These are phyloP conservation scores for Trichonephila inaurata DNA, from an alignment of 1,140 invertebrate genomes.

Conservation along the genomic window DNA sequence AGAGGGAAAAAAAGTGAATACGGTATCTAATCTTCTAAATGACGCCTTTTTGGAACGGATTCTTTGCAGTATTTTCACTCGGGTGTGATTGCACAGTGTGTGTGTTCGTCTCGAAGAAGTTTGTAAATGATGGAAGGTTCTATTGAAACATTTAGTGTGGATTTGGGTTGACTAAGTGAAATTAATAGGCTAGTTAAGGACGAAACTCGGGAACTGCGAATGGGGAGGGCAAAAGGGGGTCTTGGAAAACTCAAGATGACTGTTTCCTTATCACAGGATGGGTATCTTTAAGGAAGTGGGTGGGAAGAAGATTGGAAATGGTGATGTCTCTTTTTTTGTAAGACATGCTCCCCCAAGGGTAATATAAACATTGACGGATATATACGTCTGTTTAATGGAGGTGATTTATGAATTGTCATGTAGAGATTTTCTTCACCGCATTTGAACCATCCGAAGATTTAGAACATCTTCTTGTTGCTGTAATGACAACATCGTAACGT, in stretches of 20 bases:
- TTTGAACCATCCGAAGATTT: background rate
- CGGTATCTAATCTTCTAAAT: slow-evolving; percentile 63
- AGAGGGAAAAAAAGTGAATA: background rate
- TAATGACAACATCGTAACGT: background rate
- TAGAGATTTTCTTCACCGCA: background rate
- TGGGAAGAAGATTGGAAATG: background rate
- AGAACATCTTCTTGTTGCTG: background rate
- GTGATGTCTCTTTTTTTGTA: background rate
- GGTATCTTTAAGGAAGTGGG: background rate
- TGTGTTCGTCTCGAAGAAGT: background rate
- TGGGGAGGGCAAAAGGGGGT: too few relatives aligned
- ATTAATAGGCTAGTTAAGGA: slow-evolving; percentile 58
- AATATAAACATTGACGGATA: background rate
- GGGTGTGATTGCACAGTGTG: slow-evolving; percentile 3
- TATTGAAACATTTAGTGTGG: slow-evolving; percentile 37
- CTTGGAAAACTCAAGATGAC: background rate
- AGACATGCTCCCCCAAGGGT: background rate
- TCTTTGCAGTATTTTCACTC: background rate
- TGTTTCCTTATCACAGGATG: background rate
- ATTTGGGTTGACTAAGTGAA: slow-evolving; percentile 65
- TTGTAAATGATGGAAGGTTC: background rate
- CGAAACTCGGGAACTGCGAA: background rate
- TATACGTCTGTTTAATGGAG: background rate
- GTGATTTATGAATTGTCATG: slow-evolving; percentile 9
- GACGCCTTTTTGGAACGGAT: slow-evolving; percentile 58